phyloP scores from a whole-genome alignment of 2,113 vertebrate species.

The Numida meleagris region DNA sequence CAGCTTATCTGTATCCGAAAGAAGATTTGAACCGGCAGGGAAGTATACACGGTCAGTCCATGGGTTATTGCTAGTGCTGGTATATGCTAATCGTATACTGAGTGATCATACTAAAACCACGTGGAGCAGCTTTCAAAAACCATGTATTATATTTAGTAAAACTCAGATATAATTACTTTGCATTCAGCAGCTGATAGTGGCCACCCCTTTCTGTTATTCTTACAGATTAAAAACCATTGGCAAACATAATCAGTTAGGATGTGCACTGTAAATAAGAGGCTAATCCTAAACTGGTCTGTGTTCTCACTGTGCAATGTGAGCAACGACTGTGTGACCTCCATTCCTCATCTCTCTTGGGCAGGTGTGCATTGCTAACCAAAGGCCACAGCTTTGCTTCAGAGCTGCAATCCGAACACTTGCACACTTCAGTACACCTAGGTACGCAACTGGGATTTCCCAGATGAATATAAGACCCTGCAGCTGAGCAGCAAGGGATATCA shows the following conservation, averaged over 20 bases:
- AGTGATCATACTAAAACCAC: background rate
- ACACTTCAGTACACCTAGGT: rapidly evolving
- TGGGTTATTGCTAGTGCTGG: background rate
- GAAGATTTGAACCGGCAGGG: background rate
- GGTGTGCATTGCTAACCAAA: rapidly evolving
- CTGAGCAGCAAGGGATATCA: background rate
- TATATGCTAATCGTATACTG: background rate
- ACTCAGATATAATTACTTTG: background rate
- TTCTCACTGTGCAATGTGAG: background rate
- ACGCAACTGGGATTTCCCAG: background rate
- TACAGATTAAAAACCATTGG: background rate
- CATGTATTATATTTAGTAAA: constrained; percentile 27
- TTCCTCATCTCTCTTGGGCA: rapidly evolving
- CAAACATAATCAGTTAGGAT: background rate
- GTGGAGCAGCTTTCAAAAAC: background rate
- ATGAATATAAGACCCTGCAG: background rate
- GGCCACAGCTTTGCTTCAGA: background rate
- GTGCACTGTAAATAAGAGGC: background rate
- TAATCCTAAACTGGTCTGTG: background rate
- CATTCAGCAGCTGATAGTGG: background rate
- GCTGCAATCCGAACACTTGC: rapidly evolving
- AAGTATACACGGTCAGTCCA: background rate
- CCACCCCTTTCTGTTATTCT: background rate
- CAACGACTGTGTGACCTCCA: rapidly evolving
- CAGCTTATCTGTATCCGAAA: background rate